These are phyloP conservation scores for Okapia johnstoni DNA, from an alignment of 2,113 vertebrate genomes.

Conservation along the genomic window DNA sequence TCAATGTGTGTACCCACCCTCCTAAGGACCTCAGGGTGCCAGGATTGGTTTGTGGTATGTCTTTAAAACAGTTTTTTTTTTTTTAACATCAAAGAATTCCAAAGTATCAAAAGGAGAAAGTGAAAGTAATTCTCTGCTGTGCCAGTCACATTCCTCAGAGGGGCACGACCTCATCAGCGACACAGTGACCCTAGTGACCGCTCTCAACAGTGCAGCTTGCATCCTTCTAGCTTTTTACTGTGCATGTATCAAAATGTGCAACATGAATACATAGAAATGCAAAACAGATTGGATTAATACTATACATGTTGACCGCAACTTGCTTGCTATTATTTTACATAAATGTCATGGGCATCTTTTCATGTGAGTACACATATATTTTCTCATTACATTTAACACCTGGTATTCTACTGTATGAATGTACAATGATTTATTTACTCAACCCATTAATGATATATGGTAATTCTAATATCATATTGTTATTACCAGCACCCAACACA, in stretches of 20 bases:
- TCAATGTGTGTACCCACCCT: neutral
- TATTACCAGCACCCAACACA: neutral
- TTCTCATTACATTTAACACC: neutral
- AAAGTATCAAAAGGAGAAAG: neutral
- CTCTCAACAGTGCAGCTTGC: neutral
- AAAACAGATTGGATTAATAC: neutral
- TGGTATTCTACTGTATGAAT: neutral
- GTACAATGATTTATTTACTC: neutral
- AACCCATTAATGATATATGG: neutral
- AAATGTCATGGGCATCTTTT: neutral
- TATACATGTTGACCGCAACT: neutral
- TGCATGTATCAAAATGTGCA: neutral
- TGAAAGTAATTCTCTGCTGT: neutral
- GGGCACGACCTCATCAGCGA: neutral
- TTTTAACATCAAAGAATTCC: neutral
- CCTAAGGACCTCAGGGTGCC: neutral
- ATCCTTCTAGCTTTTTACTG: neutral
- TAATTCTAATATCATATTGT: neutral
- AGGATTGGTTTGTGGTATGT: neutral
- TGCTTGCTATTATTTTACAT: constrained; percentile 5
- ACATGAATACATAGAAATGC: neutral
- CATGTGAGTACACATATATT: neutral
- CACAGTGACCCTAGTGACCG: neutral
- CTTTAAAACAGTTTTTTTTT: constrained; percentile 24
- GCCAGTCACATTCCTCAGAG: neutral